Base-by-base conservation (phyloP, 1,140 invertebrate species). In the Formica exsecta region DNA sequence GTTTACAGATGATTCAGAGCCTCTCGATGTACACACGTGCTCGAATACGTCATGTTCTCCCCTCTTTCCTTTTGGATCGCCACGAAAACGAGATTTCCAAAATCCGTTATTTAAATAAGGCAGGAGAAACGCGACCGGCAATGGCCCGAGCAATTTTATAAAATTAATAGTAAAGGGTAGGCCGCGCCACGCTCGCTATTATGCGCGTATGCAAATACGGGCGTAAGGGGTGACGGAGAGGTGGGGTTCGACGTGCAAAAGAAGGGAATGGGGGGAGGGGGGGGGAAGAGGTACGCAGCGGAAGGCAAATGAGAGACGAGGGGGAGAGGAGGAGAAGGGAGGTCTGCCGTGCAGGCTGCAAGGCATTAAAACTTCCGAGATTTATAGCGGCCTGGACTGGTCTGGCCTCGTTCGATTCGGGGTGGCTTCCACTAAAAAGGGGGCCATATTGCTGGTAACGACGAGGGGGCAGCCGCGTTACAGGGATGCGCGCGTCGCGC, bases 61-160 rank as follows among this genome's bases (percentile, higher is more conserved):
- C 48, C 74, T 85, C 51, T 36, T 54, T 36, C 74, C 87, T 65
- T 36, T 54, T 36, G 16, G 59, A 79, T 74, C 81, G 25, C n/a
- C n/a, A 64, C 90, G 91, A 92, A 95, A 95, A 95, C 94, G 92
- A 94, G 94, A 95, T 95, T 95, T 95, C 86, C 92, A 95, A 95
- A 95, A 95, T 95, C 94, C 95, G 95, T 95, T 95, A 95, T 95
- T 95, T 94, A 95, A 95, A 95, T 95, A 95, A 92, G 90, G 83
- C 85, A 79, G 74, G 65, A 66, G 81, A 85, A 87, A 90, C 89
- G 92, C 92, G 87, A 85, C 68, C 71, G 73, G 86, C 87, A 92
- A 91, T 92, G 85, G 92, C 57, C 89, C 93, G 95, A 94, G 94
- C 94, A 94, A 95, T 95, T 95, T 95, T 94, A 94, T 94, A 94